phyloP scores from a whole-genome alignment of 2,797 vertebrate species.

The Onychomys leucogaster region DNA sequence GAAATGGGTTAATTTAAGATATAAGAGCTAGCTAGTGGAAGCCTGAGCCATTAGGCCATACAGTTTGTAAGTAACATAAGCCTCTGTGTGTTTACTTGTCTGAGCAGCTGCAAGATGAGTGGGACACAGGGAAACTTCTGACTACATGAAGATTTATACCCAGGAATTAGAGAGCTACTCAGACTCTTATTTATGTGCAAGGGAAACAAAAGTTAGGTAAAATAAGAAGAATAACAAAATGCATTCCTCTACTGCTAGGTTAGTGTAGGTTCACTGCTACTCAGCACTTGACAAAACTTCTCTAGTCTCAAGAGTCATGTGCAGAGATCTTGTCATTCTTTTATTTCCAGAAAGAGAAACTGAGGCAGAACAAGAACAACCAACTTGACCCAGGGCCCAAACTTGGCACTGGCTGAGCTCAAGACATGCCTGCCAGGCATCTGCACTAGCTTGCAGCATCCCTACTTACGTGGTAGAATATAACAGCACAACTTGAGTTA shows the following conservation, averaged over 20 bases:
- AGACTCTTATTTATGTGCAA: neutral
- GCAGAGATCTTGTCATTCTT: neutral
- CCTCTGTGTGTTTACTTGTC: too few relatives aligned
- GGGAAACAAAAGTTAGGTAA: neutral
- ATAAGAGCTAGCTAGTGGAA: too few relatives aligned
- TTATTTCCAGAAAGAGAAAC: slow-evolving; percentile 13
- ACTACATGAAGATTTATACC: neutral
- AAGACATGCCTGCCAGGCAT: neutral
- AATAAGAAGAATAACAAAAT: neutral
- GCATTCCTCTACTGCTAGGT: neutral
- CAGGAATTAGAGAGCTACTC: neutral
- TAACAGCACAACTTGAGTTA: neutral
- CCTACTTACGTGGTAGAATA: neutral
- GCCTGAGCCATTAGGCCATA: too few relatives aligned
- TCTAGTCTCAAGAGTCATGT: neutral
- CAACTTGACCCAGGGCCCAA: neutral
- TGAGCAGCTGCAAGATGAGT: too few relatives aligned
- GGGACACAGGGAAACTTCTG: too few relatives aligned
- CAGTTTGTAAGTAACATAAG: too few relatives aligned
- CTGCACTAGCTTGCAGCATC: neutral
- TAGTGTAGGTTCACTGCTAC: neutral
- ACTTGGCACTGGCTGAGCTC: neutral
- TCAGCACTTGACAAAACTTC: neutral
- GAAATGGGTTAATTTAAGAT: too few relatives aligned
- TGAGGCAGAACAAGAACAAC: neutral